Evolutionary conservation across 2,888 invertebrate species (phyloP), one percentile per base, ranked within the genome.

Genomic region (Thyatira batis): DNA sequence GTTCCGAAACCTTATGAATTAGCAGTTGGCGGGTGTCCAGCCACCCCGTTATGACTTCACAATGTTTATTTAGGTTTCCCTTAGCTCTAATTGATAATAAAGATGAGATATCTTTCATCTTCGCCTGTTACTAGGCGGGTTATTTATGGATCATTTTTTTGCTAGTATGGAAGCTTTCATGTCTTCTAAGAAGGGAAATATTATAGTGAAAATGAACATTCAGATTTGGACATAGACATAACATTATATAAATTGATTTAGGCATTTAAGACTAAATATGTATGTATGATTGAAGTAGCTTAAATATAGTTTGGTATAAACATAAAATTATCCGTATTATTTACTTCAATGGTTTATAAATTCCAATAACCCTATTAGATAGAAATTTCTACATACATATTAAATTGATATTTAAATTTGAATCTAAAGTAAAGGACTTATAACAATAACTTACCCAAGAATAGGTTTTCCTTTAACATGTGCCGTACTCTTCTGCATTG

Each of bases 401-500:
- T n/a, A n/a, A 30, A 11, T 10, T 30, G 3, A 30, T 9, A 20
- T 3, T 4, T 3, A 43, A 43, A 6, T 3, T 9, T 17, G 43
- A 4, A 13, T n/a, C 10, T 39, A 11, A 13, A 39, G 33, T 13
- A 17, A 10, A 10, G 33, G 11, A 10, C 0, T n/a, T 3, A 45
- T 10, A 30, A 17, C 8, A 6, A 21, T 17, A 23, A 55, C 80
- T 77, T 73, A 91, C 91, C 89, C 85, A 17, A 88, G 58, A 10
- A 90, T 71, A 1, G 88, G 87, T 65, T 89, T 89, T 20, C 93
- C 93, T 74, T 92, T 89, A 0, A 91, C 87, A 53, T 93, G 92
- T 0, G 92, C 87, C 0, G 90, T 84, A 51, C 89, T 87, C 56
- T 86, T 88, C 53, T 92, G 87, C 74, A 84, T 87, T 3, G 89